phyloP scores from a whole-genome alignment of 2,113 vertebrate genomes.

The Chamaea fasciata region DNA sequence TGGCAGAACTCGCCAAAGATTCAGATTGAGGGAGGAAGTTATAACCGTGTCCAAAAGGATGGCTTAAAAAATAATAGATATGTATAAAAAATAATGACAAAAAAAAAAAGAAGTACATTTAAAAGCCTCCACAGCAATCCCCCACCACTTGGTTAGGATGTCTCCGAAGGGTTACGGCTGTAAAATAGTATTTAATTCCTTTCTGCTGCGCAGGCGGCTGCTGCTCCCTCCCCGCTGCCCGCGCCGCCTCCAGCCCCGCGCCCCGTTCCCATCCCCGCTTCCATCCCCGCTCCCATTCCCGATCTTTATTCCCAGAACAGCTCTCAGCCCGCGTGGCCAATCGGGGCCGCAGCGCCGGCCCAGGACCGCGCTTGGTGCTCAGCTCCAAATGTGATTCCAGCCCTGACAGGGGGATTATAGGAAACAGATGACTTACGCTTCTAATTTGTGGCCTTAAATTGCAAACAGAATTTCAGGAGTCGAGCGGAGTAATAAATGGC shows the following conservation, averaged over 20 bases:
- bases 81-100: rapidly evolving
- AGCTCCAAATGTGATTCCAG: conserved; percentile 86
- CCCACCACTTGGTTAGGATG: not conserved
- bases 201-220: not conserved
- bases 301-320: conserved; percentile 67
- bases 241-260: not conserved
- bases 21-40: not conserved
- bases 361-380: conserved; percentile 73
- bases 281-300: not conserved
- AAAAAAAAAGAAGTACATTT: too few species aligned
- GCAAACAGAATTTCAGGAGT: conserved; percentile 99
- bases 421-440: conserved; percentile 99
- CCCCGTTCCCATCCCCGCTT: not conserved
- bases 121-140: not conserved
- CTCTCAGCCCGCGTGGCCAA: conserved; percentile 70
- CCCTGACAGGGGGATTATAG: conserved; percentile 96
- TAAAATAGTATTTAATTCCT: not conserved
- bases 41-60: not conserved
- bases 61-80: not conserved
- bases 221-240: not conserved
- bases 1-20: conserved; percentile 34
- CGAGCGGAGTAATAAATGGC: conserved; percentile 90
- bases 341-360: conserved; percentile 71
- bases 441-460: conserved; percentile 99
- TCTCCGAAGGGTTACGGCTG: not conserved